These are phyloP conservation scores for Eudyptes chrysolophus DNA, from an alignment of 2,113 vertebrate species.

Conservation along the genomic window DNA sequence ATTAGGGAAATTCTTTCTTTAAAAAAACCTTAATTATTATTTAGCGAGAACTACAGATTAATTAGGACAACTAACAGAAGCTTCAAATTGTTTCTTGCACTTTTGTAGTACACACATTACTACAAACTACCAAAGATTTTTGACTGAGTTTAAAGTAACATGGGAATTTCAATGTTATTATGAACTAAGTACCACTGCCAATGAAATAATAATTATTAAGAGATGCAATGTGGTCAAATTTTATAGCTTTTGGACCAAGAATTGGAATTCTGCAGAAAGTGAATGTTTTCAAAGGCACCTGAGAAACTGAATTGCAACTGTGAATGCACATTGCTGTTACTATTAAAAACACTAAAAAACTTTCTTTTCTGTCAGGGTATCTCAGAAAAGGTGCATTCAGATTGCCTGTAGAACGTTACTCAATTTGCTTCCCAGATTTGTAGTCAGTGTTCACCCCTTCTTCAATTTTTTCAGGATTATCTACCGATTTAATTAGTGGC, in stretches of 20 bases:
- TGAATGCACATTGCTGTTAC: background rate
- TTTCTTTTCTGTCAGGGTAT: background rate
- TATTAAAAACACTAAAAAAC: background rate
- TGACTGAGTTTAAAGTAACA: background rate
- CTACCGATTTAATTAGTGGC: background rate
- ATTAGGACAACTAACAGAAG: background rate
- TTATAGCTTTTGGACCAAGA: background rate
- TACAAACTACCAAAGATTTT: background rate
- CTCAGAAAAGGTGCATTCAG: background rate
- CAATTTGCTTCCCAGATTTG: background rate
- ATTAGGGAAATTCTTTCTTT: background rate
- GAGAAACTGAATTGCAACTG: background rate
- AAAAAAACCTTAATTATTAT: background rate
- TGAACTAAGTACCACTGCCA: background rate
- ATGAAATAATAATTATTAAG: background rate
- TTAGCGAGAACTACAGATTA: background rate
- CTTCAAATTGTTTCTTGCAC: background rate
- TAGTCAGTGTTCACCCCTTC: background rate
- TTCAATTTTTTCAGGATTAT: slow-evolving; percentile 4
- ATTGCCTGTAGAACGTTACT: background rate
- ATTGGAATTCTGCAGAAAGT: background rate
- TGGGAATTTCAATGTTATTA: background rate
- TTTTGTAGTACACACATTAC: background rate
- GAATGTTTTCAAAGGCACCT: background rate
- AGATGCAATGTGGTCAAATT: background rate